Evolutionary conservation across 1,140 invertebrate species (phyloP).

Genomic region (Brachionus angularis): DNA sequence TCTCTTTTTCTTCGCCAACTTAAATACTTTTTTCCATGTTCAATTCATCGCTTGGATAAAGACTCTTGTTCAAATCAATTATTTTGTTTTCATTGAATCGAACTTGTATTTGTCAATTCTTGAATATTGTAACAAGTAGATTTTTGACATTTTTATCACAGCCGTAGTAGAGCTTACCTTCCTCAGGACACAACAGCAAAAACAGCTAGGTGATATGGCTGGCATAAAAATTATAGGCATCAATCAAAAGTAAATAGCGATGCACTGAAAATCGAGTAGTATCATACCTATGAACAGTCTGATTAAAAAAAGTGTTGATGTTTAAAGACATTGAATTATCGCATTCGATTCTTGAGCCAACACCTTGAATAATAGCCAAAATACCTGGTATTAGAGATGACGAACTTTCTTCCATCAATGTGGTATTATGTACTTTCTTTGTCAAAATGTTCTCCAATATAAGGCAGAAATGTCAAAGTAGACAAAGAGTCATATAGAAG

Average conservation of each 20-base stretch:
- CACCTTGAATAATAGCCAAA: constrained; percentile 74
- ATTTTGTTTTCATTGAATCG: background rate
- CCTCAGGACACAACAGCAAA: background rate
- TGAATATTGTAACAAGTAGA: no score
- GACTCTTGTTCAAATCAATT: background rate
- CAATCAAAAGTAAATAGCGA: constrained; percentile 10
- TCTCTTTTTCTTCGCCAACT: background rate
- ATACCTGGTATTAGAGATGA: constrained; percentile 82
- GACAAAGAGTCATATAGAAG: constrained; percentile 60
- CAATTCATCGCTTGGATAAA: background rate
- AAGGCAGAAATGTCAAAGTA: constrained; percentile 83
- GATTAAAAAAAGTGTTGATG: background rate
- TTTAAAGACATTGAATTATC: background rate
- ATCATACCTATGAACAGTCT: background rate
- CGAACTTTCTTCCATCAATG: constrained; percentile 71
- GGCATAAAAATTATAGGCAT: constrained; percentile 4
- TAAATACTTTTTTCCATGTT: background rate
- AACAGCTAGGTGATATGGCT: background rate
- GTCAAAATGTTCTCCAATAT: constrained; percentile 72
- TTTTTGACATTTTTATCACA: background rate
- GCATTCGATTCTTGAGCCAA: constrained; percentile 47
- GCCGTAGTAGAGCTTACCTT: no score
- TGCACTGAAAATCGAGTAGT: constrained; percentile 16
- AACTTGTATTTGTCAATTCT: no score
- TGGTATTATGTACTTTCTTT: constrained; percentile 67